Percentiles rank a stretch among this genome's conserved stretches.
phyloP scores from a whole-genome alignment of 2,888 invertebrate genomes.

The Endomychus coccineus region DNA sequence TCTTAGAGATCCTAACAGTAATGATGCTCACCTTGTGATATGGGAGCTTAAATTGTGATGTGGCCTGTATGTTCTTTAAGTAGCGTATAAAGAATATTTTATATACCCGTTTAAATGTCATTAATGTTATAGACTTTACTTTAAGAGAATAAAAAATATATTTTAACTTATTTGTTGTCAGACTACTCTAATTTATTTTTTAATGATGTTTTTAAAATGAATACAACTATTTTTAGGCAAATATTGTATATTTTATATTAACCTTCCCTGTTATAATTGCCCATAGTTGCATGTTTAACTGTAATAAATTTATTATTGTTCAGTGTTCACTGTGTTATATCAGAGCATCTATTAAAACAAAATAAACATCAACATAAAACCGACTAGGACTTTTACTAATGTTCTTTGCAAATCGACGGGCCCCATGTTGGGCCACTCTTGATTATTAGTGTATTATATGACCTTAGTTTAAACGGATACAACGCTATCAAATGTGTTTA shows the following conservation, averaged over 20 bases:
- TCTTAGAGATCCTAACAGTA: conserved; percentile 65
- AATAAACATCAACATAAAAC: too few species aligned
- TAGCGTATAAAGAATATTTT: too few species aligned
- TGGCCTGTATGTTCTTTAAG: conserved; percentile 9
- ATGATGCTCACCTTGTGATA: conserved; percentile 81
- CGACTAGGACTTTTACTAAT: too few species aligned
- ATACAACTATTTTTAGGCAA: conserved; percentile 19
- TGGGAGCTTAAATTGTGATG: conserved; percentile 81
- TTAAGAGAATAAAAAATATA: conserved; percentile 22
- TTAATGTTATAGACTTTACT: conserved; percentile 19
- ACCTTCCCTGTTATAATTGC: conserved; percentile 29
- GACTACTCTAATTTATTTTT: conserved; percentile 21
- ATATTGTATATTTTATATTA: conserved; percentile 29
- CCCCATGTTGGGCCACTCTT: too few species aligned
- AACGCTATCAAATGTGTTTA: too few species aligned
- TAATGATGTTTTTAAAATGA: conserved; percentile 22
- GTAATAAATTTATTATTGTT: conserved; percentile 33
- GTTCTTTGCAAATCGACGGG: too few species aligned
- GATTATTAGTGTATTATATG: too few species aligned
- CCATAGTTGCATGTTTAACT: conserved; percentile 32
- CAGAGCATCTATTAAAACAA: conserved; percentile 33
- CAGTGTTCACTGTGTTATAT: conserved; percentile 37
- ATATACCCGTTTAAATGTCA: conserved; percentile 27
- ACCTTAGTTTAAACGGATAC: too few species aligned
- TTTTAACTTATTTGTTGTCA: conserved; percentile 30